Percentiles rank a stretch among this genome's conserved stretches.
Evolutionary conservation across 2,888 invertebrate species (phyloP).

Genomic region (Drosophila testacea): DNA sequence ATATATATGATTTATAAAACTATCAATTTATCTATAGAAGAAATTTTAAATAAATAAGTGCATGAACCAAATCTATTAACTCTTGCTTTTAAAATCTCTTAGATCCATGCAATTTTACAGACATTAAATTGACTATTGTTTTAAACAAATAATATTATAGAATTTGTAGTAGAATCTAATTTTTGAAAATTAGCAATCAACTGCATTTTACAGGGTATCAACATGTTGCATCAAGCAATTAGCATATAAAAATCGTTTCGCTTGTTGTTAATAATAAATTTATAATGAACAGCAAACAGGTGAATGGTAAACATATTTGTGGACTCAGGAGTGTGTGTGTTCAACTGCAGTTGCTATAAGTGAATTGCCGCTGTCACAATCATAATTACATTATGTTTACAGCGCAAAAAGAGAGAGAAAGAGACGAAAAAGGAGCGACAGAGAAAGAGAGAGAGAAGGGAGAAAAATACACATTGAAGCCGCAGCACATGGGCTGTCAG

Average conservation of each 20-base stretch:
- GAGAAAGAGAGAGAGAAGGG: background rate
- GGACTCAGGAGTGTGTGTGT: conserved; percentile 12
- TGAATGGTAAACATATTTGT: conserved; percentile 25
- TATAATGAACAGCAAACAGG: conserved; percentile 27
- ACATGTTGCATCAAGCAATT: background rate
- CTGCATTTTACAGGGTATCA: background rate
- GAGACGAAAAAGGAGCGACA: background rate
- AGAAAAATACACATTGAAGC: conserved; percentile 15
- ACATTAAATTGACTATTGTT: too few species aligned
- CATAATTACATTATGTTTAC: conserved; percentile 62
- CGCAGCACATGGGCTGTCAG: conserved; percentile 46
- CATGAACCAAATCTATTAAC: too few species aligned
- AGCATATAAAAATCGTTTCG: background rate
- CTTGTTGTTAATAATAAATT: conserved; percentile 25
- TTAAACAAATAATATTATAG: too few species aligned
- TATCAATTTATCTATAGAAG: too few species aligned
- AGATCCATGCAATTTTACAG: too few species aligned
- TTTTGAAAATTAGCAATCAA: too few species aligned
- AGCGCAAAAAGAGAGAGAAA: conserved; percentile 4
- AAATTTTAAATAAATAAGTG: too few species aligned
- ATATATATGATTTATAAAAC: too few species aligned
- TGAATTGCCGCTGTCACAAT: conserved; percentile 59
- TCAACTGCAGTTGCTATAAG: conserved; percentile 48
- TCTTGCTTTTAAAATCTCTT: too few species aligned
- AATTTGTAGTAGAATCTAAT: background rate